Base-by-base conservation (phyloP, 2,113 vertebrate genomes). In the Progne subis region DNA sequence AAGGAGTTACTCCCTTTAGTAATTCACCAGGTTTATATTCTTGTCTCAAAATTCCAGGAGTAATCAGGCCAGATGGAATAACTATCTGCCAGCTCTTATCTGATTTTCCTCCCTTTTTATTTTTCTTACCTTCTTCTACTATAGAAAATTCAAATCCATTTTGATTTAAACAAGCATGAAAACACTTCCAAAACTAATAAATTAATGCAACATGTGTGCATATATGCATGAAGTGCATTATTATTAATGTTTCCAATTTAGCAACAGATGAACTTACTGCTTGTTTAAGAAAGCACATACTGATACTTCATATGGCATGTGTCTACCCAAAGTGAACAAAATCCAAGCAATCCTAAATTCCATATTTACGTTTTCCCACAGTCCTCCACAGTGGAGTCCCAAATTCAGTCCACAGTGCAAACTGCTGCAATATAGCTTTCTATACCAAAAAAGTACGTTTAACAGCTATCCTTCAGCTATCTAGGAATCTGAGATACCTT, bases 31-130 rank as follows among this genome's bases (percentile, higher is more conserved):
- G 96, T 96, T 97, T 95, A 46, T 44, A 86, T 60, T 69, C 81
- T 86, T 95, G 77, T 86, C 96, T 92, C 80, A 97, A 95, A 98
- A 97, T 80, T 97, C 82, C 92, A 97, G 95, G 86, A 97, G 92
- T 95, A 96, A 97, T 96, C 88, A 93, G 96, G 81, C 86, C 97
- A 98, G 97, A 98, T 97, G 97, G 98, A 95, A 84, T 37, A 72
- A 88, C 78, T 81, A 34, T 37, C 19, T 93, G 96, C 93, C 97
- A 97, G 93, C 39, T 96, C 46, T 88, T 80, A 28, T 32, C 74
- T 80, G 11, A 41, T 82, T 91, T 55, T 83, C 44, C 29, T 57
- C 43, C 7, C 17, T 84, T 76, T 72, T 85, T 50, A 23, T 3
- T 88, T 72, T 68, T 84, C 79, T 44, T 31, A 74, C 34, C 55